These are phyloP conservation scores for Mizuhopecten yessoensis DNA, from an alignment of 1,140 invertebrate species.

Conservation along the genomic window DNA sequence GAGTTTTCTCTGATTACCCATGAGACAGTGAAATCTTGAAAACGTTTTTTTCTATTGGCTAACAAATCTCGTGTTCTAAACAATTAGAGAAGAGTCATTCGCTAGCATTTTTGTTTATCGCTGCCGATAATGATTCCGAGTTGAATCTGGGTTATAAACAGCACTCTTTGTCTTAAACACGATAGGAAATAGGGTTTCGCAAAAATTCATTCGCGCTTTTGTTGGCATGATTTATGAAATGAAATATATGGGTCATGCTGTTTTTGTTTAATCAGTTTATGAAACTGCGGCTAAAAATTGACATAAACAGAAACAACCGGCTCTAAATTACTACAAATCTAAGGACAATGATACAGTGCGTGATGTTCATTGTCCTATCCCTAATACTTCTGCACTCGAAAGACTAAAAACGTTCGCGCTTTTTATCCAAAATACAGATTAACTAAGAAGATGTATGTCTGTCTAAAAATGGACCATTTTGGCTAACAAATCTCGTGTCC, in stretches of 20 bases:
- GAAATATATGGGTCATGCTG: background rate
- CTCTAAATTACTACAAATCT: too few species aligned
- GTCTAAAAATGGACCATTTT: too few species aligned
- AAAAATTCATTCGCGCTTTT: background rate
- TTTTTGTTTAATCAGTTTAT: background rate
- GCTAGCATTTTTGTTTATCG: background rate
- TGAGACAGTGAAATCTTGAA: background rate
- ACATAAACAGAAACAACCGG: too few species aligned
- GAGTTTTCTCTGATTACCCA: background rate
- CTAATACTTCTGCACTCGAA: too few species aligned
- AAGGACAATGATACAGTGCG: too few species aligned
- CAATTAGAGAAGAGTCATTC: background rate
- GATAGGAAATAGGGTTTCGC: background rate
- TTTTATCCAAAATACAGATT: too few species aligned
- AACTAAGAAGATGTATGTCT: too few species aligned
- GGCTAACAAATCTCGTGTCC: too few species aligned
- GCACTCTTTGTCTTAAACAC: background rate
- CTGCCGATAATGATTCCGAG: background rate
- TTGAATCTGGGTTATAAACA: background rate
- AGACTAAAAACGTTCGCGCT: too few species aligned
- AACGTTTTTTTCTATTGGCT: background rate
- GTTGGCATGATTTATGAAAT: background rate
- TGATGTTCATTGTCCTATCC: too few species aligned
- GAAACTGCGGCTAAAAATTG: too few species aligned
- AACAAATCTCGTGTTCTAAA: background rate